phyloP scores from a whole-genome alignment of 1,140 invertebrate species.

The Cherax quadricarinatus region DNA sequence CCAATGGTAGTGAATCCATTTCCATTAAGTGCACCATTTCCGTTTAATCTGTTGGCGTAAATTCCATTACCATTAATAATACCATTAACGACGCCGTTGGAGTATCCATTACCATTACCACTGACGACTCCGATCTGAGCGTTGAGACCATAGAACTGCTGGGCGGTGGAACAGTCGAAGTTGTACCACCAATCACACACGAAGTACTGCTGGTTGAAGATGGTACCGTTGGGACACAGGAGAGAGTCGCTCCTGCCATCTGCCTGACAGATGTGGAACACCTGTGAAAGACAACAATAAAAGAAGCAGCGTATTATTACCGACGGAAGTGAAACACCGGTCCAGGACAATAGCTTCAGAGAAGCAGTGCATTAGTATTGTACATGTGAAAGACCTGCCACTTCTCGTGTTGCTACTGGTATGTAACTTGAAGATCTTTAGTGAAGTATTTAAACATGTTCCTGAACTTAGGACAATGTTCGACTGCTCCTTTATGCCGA shows the following conservation, averaged over 20 bases:
- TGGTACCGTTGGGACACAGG: conserved; percentile 59
- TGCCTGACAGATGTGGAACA: conserved; percentile 86
- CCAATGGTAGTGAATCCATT: background rate
- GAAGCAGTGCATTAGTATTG: background rate
- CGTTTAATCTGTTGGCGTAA: background rate
- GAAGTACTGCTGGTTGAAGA: conserved; percentile 74
- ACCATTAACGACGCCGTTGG: background rate
- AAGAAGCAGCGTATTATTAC: background rate
- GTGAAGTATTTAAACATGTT: no score
- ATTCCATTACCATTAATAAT: background rate
- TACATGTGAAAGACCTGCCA: no score
- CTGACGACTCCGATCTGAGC: conserved; percentile 13
- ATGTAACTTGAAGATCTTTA: no score
- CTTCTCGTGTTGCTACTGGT: no score
- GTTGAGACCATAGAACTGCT: conserved; percentile 76
- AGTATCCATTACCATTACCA: background rate
- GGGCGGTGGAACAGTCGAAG: conserved; percentile 78
- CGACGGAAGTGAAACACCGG: background rate
- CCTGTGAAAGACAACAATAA: conserved; percentile 80
- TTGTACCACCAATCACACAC: conserved; percentile 82
- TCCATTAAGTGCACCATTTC: background rate
- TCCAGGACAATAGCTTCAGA: background rate
- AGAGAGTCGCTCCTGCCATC: conserved; percentile 36
- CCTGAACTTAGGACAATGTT: no score
- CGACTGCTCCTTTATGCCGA: no score